A percentile compares a stretch with the other conserved stretches of the same genome.
Conservation (phyloP, 2,888 invertebrate genomes). For the Synanthedon formicaeformis region DNA sequence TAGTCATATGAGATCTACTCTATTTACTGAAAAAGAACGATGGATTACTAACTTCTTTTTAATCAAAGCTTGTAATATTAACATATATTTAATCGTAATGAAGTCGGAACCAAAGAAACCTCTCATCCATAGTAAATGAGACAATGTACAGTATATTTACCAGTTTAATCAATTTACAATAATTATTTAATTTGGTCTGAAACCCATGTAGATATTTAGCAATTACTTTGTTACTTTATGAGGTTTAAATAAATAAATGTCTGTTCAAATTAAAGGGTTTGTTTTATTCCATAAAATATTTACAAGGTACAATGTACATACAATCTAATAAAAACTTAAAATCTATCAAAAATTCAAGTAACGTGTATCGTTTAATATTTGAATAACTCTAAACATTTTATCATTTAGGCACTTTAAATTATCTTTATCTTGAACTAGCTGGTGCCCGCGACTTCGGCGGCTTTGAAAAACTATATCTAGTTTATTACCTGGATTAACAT, state of each 20-base stretch:
- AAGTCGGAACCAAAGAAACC: too few relatives aligned
- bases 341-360: conserved; percentile 3
- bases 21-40: too few relatives aligned
- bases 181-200: background rate
- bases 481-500: too few relatives aligned
- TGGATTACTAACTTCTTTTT: too few relatives aligned
- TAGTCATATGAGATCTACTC: too few relatives aligned
- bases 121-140: too few relatives aligned
- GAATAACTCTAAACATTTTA: background rate
- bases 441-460: too few relatives aligned
- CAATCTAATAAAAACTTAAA: conserved; percentile 5
- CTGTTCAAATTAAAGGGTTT: conserved; percentile 42
- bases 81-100: too few relatives aligned
- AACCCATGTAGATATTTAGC: background rate
- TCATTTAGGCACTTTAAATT: too few relatives aligned
- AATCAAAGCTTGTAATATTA: too few relatives aligned
- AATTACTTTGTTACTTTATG: conserved; percentile 42
- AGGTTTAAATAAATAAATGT: conserved; percentile 63
- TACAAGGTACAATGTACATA: conserved; percentile 1
- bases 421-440: too few relatives aligned
- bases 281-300: conserved; percentile 14
- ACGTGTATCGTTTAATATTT: background rate
- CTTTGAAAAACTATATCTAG: too few relatives aligned
- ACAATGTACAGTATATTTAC: background rate
- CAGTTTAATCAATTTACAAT: background rate